A percentile compares a stretch with the other conserved stretches of the same genome.
These are phyloP conservation scores for Eolophus roseicapilla DNA, from an alignment of 2,113 vertebrate species.

Conservation along the genomic window DNA sequence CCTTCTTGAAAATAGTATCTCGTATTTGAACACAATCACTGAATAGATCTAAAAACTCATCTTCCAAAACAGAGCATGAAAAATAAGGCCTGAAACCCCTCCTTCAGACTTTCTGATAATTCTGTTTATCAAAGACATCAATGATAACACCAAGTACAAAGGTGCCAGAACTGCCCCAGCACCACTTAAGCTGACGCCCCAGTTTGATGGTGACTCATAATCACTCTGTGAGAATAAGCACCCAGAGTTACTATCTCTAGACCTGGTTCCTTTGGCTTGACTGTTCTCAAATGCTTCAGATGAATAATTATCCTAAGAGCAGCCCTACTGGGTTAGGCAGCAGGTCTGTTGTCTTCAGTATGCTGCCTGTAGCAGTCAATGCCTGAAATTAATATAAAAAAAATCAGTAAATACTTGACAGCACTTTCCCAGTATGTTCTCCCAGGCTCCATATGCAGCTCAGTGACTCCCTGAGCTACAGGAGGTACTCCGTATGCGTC, in stretches of 20 bases:
- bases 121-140: not conserved
- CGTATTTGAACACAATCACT: not conserved
- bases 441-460: not conserved
- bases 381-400: not conserved
- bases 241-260: not conserved
- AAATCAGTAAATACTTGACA: not conserved
- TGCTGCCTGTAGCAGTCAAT: not conserved
- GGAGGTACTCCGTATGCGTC: not conserved
- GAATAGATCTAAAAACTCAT: not conserved
- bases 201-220: not conserved
- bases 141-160: not conserved
- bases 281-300: not conserved
- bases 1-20: not conserved
- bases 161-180: not conserved
- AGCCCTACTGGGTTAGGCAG: rapidly evolving
- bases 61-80: not conserved
- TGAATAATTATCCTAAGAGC: not conserved
- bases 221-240: not conserved
- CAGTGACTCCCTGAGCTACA: not conserved
- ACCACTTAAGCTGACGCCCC: not conserved
- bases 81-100: not conserved
- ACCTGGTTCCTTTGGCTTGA: not conserved
- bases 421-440: not conserved
- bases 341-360: not conserved
- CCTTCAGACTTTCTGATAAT: not conserved